Percentiles rank a stretch among this genome's conserved stretches.
Conservation (phyloP, 2,888 invertebrate genomes). For the Brachyptera risi region DNA sequence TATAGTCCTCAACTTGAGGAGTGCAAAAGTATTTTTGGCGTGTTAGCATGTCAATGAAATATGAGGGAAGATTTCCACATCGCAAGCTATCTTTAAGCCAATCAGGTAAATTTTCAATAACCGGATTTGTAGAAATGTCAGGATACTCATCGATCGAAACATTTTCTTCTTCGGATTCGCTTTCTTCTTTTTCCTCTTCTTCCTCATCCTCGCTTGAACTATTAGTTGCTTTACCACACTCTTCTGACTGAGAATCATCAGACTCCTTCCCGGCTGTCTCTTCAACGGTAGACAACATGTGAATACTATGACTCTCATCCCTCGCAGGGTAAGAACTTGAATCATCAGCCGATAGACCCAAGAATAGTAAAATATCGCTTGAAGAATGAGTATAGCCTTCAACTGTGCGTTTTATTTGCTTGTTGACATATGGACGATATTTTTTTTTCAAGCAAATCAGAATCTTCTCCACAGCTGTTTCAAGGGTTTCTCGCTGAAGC, state of each 20-base stretch:
- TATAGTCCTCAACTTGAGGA: conserved; percentile 69
- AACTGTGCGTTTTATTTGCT: conserved; percentile 58
- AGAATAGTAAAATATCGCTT: conserved; percentile 56
- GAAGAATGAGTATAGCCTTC: conserved; percentile 59
- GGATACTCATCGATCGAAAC: conserved; percentile 35
- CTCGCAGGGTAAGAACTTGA: not conserved
- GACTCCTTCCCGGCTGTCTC: conserved; percentile 36
- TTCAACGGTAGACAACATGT: not conserved
- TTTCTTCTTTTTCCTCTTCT: conserved; percentile 31
- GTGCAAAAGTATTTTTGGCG: conserved; percentile 60
- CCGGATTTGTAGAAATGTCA: conserved; percentile 23
- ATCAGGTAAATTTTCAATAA: conserved; percentile 45
- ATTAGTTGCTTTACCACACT: no score
- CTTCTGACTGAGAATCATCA: conserved; percentile 25
- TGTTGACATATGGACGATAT: conserved; percentile 51
- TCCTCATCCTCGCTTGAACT: no score
- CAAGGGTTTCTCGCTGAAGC: conserved; percentile 66
- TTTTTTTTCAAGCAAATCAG: conserved; percentile 45
- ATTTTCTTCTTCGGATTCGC: conserved; percentile 30
- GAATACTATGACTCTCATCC: not conserved
- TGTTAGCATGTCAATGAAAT: conserved; percentile 65
- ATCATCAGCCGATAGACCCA: conserved; percentile 42
- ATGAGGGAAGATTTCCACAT: conserved; percentile 57
- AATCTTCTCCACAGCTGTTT: conserved; percentile 60
- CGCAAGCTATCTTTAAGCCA: conserved; percentile 65